These are phyloP conservation scores for Philhelius pedissequus DNA, from an alignment of 2,888 invertebrate genomes.

Conservation along the genomic window DNA sequence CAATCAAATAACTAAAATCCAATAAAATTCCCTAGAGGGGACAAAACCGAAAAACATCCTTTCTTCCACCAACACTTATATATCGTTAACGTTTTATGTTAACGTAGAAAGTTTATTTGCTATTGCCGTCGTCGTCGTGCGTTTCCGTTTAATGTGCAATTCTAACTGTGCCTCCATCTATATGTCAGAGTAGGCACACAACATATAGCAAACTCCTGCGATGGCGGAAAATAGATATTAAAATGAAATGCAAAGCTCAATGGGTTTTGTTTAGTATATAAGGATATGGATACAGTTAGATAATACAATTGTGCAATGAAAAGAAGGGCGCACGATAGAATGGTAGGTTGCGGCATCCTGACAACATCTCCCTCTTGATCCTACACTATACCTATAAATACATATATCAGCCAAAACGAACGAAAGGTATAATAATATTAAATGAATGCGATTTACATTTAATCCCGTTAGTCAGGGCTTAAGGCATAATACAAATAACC, in stretches of 20 bases:
- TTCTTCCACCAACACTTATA: background rate
- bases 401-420: background rate
- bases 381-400: too few species aligned
- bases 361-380: background rate
- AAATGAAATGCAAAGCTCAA: slow-evolving; percentile 18
- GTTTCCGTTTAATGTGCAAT: background rate
- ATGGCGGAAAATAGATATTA: slow-evolving; percentile 9
- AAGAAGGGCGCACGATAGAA: background rate
- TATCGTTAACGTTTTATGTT: background rate
- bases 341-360: background rate
- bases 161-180: background rate
- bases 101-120: background rate
- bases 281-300: background rate
- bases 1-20: slow-evolving; percentile 30
- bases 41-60: background rate
- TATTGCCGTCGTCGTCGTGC: background rate
- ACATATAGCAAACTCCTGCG: background rate
- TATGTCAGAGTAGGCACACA: too few species aligned
- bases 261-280: background rate
- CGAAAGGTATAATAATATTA: slow-evolving; percentile 29
- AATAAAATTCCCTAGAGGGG: slow-evolving; percentile 14
- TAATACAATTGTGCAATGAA: background rate
- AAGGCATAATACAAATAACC: slow-evolving; percentile 42
- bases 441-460: slow-evolving; percentile 65
- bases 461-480: slow-evolving; percentile 55